Evolutionary conservation across 2,888 invertebrate genomes (phyloP).

Genomic region (Geophilus truncorum): DNA sequence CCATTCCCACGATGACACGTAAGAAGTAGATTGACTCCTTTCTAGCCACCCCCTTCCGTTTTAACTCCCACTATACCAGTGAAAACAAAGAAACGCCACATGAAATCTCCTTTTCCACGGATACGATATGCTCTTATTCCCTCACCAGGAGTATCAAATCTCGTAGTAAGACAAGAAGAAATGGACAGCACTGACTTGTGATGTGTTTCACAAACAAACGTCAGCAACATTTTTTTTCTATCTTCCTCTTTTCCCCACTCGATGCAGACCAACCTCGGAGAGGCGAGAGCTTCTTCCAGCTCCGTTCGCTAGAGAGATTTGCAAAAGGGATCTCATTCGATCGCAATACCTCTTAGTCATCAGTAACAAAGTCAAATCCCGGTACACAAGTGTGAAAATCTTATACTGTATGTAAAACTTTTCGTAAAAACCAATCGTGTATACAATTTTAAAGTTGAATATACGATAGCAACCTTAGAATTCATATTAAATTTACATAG

Average conservation of each 20-base stretch:
- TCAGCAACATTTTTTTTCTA: not conserved
- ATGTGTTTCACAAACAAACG: slow-evolving; percentile 22
- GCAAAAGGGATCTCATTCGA: not conserved
- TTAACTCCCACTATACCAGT: not conserved
- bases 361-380: not conserved
- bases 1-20: slow-evolving; percentile 20
- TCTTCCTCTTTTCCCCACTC: not conserved
- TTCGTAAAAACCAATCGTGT: too few relatives aligned
- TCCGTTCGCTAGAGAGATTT: not conserved
- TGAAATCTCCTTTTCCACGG: slow-evolving; percentile 12
- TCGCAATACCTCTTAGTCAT: not conserved
- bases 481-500: too few relatives aligned
- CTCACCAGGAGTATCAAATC: slow-evolving; percentile 25
- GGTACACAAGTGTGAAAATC: not conserved
- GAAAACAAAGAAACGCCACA: slow-evolving; percentile 17
- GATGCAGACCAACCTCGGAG: not conserved
- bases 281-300: not conserved
- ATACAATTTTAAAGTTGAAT: too few relatives aligned
- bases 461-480: too few relatives aligned
- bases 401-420: not conserved
- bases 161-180: not conserved
- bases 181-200: slow-evolving; percentile 21
- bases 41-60: not conserved
- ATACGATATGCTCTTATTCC: not conserved
- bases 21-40: slow-evolving; percentile 3